phyloP scores from a whole-genome alignment of 2,113 vertebrate species.

The Tamias sibiricus region DNA sequence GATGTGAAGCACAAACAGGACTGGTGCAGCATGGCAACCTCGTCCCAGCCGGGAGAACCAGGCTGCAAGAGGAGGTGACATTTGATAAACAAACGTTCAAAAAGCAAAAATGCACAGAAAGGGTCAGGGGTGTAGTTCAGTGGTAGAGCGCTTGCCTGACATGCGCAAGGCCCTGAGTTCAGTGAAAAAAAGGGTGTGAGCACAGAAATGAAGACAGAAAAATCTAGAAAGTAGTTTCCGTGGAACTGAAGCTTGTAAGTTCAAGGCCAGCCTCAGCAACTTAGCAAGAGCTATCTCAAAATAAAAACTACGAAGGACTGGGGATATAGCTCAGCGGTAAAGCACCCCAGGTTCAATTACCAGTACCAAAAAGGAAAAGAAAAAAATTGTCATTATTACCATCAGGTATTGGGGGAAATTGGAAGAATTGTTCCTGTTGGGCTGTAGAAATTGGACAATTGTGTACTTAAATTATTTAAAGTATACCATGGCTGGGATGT shows the following conservation, averaged over 20 bases:
- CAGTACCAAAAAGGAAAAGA: neutral
- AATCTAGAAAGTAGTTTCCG: neutral
- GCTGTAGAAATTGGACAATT: neutral
- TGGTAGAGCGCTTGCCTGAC: neutral
- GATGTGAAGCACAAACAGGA: neutral
- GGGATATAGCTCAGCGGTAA: too few species aligned
- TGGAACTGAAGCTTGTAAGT: neutral
- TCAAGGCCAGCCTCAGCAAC: too few species aligned
- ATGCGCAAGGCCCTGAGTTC: neutral
- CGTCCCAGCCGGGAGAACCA: neutral
- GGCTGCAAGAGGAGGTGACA: neutral
- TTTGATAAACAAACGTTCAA: neutral
- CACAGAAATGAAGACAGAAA: neutral
- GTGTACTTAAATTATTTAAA: slow-evolving; percentile 12
- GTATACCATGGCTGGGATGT: neutral
- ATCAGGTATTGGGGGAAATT: neutral
- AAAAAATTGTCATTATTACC: neutral
- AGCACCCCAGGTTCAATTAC: too few species aligned
- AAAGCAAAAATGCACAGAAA: neutral
- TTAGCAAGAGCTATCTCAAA: too few species aligned
- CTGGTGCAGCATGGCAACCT: neutral
- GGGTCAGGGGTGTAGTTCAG: too few species aligned
- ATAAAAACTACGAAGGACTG: too few species aligned
- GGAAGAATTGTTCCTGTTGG: neutral
- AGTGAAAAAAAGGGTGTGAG: too few species aligned